Conservation (phyloP, 1,140 invertebrate species). For the Zaprionus capensis region DNA sequence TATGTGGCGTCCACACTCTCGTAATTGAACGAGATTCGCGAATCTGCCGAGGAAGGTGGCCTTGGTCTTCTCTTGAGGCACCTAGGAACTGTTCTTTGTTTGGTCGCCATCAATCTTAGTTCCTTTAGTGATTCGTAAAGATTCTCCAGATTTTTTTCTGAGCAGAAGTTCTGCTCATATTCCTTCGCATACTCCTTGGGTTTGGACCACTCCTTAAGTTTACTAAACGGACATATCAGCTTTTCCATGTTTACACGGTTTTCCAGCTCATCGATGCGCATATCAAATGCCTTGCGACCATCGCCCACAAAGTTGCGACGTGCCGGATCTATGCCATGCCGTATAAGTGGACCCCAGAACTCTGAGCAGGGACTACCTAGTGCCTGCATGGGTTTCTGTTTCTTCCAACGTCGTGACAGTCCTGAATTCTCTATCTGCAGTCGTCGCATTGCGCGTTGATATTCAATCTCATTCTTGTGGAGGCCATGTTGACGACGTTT, state of each 20-base stretch:
- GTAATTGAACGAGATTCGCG: background rate
- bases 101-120: conserved; percentile 39
- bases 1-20: background rate
- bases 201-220: conserved; percentile 72
- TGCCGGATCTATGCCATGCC: conserved; percentile 85
- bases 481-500: conserved; percentile 81
- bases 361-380: conserved; percentile 85
- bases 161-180: conserved; percentile 76
- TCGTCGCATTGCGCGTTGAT: conserved; percentile 76
- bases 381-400: conserved; percentile 84
- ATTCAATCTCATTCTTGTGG: conserved; percentile 78
- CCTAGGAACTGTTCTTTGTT: conserved; percentile 50
- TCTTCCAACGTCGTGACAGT: conserved; percentile 52
- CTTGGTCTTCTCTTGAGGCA: conserved; percentile 42
- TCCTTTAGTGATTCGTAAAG: conserved; percentile 66
- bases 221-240: conserved; percentile 70
- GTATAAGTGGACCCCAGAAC: conserved; percentile 85
- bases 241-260: conserved; percentile 53
- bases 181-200: conserved; percentile 70
- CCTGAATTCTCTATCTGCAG: conserved; percentile 53
- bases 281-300: conserved; percentile 66
- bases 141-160: conserved; percentile 68
- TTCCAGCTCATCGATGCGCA: conserved; percentile 75
- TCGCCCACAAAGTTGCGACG: conserved; percentile 79
- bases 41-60: background rate